phyloP scores from a whole-genome alignment of 2,888 invertebrate genomes.

The Anthrax anthrax region DNA sequence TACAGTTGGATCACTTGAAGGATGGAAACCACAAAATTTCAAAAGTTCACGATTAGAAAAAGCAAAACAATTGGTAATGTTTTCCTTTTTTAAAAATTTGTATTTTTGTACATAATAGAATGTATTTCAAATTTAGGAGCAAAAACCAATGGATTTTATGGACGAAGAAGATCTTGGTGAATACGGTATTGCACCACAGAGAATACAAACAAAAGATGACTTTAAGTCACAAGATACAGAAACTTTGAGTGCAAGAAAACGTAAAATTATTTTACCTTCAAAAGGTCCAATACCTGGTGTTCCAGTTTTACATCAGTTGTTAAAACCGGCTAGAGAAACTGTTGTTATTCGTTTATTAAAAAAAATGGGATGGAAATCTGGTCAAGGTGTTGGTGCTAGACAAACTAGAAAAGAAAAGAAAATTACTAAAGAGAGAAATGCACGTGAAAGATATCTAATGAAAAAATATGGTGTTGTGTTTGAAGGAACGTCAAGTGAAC shows the following conservation, averaged over 20 bases:
- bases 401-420: conserved; percentile 34
- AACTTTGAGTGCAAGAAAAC: conserved; percentile 25
- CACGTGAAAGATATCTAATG: conserved; percentile 24
- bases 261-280: conserved; percentile 24
- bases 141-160: conserved; percentile 90
- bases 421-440: conserved; percentile 20
- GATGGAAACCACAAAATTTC: conserved; percentile 84
- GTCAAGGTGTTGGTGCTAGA: conserved; percentile 52
- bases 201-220: conserved; percentile 63
- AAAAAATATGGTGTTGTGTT: conserved; percentile 28
- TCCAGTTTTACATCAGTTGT: conserved; percentile 53
- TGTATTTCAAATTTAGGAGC: conserved; percentile 27
- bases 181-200: conserved; percentile 87
- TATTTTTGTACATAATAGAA: neutral
- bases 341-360: conserved; percentile 74
- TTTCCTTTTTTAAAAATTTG: neutral
- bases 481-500: conserved; percentile 11
- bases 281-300: conserved; percentile 39
- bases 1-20: conserved; percentile 89
- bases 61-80: conserved; percentile 20
- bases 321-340: conserved; percentile 67
- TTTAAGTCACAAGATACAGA: conserved; percentile 39
- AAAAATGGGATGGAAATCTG: conserved; percentile 85
- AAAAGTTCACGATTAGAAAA: conserved; percentile 74
- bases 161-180: conserved; percentile 92